Evolutionary conservation across 2,113 vertebrate genomes (phyloP).

Genomic region (Sebastes fasciatus): DNA sequence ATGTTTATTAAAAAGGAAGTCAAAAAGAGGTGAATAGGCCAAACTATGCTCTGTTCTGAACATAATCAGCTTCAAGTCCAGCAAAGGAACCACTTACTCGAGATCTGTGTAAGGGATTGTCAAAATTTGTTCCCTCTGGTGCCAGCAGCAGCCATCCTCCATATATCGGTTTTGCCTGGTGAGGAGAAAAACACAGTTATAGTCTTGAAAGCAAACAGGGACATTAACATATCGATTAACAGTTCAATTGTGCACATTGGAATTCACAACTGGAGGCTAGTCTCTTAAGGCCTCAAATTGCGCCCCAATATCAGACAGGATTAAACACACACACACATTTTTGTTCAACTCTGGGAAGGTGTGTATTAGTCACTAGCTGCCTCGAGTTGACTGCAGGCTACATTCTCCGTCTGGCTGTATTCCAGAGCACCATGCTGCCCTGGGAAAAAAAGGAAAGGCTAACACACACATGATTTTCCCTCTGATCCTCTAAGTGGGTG

Average conservation of each 20-base stretch:
- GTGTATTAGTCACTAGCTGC: slow-evolving; percentile 51
- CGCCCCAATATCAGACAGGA: slow-evolving; percentile 8
- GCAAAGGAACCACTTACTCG: slow-evolving; percentile 78
- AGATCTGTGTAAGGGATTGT: slow-evolving; percentile 87
- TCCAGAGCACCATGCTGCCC: slow-evolving; percentile 72
- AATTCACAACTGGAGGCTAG: slow-evolving; percentile 9
- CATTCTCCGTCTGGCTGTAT: slow-evolving; percentile 67
- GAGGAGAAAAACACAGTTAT: slow-evolving; percentile 48
- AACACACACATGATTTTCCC: slow-evolving; percentile 76
- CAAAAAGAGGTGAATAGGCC: neutral
- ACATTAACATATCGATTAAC: slow-evolving; percentile 15
- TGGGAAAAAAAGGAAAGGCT: slow-evolving; percentile 47
- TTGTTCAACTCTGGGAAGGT: slow-evolving; percentile 31
- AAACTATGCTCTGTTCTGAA: neutral
- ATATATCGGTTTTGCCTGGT: slow-evolving; percentile 86
- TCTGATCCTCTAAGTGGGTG: slow-evolving; percentile 77
- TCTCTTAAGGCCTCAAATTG: neutral
- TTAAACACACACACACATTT: slow-evolving; percentile 17
- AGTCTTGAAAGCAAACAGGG: slow-evolving; percentile 26
- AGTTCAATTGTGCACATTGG: slow-evolving; percentile 20
- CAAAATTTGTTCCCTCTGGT: slow-evolving; percentile 88
- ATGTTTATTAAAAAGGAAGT: slow-evolving; percentile 3
- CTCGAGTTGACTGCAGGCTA: slow-evolving; percentile 60
- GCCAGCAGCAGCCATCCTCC: slow-evolving; percentile 88
- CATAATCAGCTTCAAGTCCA: neutral